Evolutionary conservation across 1,140 invertebrate genomes (phyloP), one percentile per base, ranked within the genome.

Genomic region (Meloidogyne exigua): DNA sequence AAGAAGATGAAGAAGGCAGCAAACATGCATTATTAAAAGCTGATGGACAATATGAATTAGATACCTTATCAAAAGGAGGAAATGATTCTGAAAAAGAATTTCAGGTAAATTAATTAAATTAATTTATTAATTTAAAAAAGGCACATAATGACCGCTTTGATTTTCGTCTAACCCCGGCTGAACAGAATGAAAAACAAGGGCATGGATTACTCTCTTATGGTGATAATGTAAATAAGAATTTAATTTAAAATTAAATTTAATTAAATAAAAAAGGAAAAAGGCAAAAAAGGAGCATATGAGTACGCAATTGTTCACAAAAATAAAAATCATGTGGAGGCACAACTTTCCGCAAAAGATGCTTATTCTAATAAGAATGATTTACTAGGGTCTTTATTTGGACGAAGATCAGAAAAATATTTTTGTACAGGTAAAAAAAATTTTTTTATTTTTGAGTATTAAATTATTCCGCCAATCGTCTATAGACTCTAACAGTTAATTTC

Each of bases 1-100:
- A 86, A 76, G 78, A 77, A 49, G 82, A 83, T 28, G 82, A 79
- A 15, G 80, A 80, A 25, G 79, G 75, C 21, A 71, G 75, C 21
- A 71, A 78, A 39, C 86, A 87, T 66, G 86, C 85, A 15, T 68
- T 80, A 21, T 74, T 87, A 21, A 87, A 87, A 73, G 85, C 85
- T 25, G 85, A 87, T 69, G 86, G 86, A 62, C 78, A 87, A 64
- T 87, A 87, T 72, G 86, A 87, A n/a, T 66, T 87, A 13, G 86
- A 87, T 73, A 87, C 85, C 12, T 28, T 84, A 12, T 83, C 85
- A 0, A 71, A 79, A 18, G 85, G 85, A n/a, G 49, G 49, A 57
- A 57, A 57, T n/a, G 49, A 75, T 71, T 25, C 57, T 84, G 11
- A 87, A 87, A 68, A 83, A 15, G 79, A 83, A 62, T 87, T 87